Conservation (phyloP, 2,888 invertebrate species). For the Dynastes maya region DNA sequence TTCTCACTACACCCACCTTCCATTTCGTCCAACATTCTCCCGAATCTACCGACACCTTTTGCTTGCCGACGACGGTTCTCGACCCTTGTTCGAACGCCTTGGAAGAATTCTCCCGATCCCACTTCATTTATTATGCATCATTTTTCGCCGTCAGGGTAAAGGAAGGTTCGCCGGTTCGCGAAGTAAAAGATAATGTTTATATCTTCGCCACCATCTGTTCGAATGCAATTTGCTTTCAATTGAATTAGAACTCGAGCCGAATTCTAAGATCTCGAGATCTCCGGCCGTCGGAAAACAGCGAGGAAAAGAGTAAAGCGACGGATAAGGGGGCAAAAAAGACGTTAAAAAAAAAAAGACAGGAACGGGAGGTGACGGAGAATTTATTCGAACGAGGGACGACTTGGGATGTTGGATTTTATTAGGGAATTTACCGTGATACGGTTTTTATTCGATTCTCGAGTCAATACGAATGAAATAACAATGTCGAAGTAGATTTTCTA, state of each 20-base stretch:
- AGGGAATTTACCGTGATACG: slow-evolving; percentile 15
- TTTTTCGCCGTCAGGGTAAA: neutral
- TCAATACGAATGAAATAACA: slow-evolving; percentile 5
- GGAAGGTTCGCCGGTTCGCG: slow-evolving; percentile 2
- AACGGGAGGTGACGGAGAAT: neutral
- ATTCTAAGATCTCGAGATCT: slow-evolving; percentile 20
- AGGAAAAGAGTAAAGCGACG: neutral
- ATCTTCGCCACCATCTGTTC: slow-evolving; percentile 30
- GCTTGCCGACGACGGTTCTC: slow-evolving; percentile 8
- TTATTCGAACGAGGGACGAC: slow-evolving; percentile 20
- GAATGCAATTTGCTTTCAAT: slow-evolving; percentile 27
- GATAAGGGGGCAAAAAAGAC: neutral
- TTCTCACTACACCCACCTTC: no score
- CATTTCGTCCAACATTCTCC: no score
- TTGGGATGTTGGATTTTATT: slow-evolving; percentile 22
- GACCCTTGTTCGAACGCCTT: neutral
- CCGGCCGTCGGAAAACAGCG: neutral
- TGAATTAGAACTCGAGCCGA: slow-evolving; percentile 23
- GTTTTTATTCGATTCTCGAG: slow-evolving; percentile 22
- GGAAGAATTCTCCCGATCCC: slow-evolving; percentile 1
- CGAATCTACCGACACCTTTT: no score
- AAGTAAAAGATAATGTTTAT: slow-evolving; percentile 34
- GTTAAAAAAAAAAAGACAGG: neutral
- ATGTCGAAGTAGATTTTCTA: neutral
- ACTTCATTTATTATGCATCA: slow-evolving; percentile 37